phyloP scores from a whole-genome alignment of 2,797 vertebrate species.

The Urocyon cinereoargenteus region DNA sequence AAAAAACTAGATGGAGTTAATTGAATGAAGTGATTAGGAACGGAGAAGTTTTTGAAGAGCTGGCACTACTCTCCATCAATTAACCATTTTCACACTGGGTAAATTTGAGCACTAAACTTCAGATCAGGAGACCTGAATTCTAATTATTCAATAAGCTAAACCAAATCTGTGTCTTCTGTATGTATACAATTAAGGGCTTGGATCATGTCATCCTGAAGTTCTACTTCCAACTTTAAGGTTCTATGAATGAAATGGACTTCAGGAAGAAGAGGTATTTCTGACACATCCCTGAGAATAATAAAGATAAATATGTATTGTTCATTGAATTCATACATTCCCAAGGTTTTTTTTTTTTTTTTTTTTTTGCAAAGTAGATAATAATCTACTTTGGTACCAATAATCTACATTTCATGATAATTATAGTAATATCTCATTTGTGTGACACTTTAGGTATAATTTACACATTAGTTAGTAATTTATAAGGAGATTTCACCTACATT shows the following conservation, averaged over 20 bases:
- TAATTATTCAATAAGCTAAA: not conserved
- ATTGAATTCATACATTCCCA: not conserved
- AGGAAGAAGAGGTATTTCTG: not conserved
- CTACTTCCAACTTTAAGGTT: not conserved
- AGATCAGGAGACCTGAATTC: not conserved
- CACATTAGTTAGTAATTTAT: not conserved
- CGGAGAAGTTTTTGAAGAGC: not conserved
- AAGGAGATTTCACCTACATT: not conserved
- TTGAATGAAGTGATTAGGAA: not conserved
- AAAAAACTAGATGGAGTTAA: not conserved
- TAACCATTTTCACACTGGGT: not conserved
- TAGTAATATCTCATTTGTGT: not conserved
- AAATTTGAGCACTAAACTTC: not conserved
- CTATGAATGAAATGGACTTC: not conserved
- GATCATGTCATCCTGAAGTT: not conserved
- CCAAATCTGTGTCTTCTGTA: not conserved
- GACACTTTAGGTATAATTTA: not conserved
- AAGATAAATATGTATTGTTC: not conserved
- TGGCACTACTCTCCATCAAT: not conserved
- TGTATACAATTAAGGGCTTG: not conserved
- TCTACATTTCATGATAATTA: not conserved
- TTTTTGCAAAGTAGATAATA: not conserved
- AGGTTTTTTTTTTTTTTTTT: not conserved
- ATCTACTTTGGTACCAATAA: no score
- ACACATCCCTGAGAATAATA: not conserved